These are phyloP conservation scores for Agrochola circellaris DNA, from an alignment of 2,888 invertebrate genomes.

Conservation along the genomic window DNA sequence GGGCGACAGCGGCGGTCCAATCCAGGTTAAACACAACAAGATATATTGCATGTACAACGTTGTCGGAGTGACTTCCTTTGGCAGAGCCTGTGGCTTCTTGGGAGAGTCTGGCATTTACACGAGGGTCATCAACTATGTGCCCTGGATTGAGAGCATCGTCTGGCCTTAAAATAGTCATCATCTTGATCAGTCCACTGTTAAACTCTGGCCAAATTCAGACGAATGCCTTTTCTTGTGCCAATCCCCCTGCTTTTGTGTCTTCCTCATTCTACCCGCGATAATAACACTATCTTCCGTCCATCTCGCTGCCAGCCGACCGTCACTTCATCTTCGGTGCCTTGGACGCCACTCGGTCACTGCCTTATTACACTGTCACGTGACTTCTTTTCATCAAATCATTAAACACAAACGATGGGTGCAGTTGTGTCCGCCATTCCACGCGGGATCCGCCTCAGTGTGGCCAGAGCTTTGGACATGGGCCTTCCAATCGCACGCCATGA, in stretches of 20 bases:
- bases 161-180: conserved; percentile 80
- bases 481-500: neutral
- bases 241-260: too few species aligned
- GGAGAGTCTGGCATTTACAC: conserved; percentile 91
- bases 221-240: too few species aligned
- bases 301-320: too few species aligned
- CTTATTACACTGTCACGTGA: too few species aligned
- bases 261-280: too few species aligned
- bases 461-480: neutral
- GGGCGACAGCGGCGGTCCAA: conserved; percentile 53
- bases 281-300: too few species aligned
- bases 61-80: conserved; percentile 60
- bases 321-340: too few species aligned
- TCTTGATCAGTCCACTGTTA: too few species aligned
- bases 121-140: conserved; percentile 84
- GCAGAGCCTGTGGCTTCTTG: conserved; percentile 82
- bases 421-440: neutral
- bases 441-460: neutral
- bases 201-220: too few species aligned
- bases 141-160: conserved; percentile 91
- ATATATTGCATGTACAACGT: conserved; percentile 44
- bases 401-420: too few species aligned
- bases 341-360: too few species aligned
- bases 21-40: conserved; percentile 41
- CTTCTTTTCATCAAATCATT: too few species aligned